Base-by-base conservation (phyloP, 2,888 invertebrate species). In the Eilema caniola region DNA sequence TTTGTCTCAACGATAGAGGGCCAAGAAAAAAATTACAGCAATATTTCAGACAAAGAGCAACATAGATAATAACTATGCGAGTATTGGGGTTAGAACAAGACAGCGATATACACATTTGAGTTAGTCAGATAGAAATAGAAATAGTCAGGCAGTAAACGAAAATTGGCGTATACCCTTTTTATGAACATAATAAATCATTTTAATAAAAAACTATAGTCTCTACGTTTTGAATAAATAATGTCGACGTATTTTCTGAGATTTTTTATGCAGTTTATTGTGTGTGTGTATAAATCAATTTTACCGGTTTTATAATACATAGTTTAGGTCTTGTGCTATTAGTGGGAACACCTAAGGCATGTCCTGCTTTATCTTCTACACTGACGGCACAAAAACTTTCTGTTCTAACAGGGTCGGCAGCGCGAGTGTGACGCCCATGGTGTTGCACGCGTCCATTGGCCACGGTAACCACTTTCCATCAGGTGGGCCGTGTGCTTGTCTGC, bases 161-260 rank as follows among this genome's bases (percentile, higher is more conserved):
- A 74, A 76, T 76, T 83, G 83, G 80, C 83, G 84, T 84, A 82
- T 83, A 70, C 77, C 73, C 78, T 79, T 83, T 87, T 86, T 84
- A 85, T 87, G 85, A 86, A 86, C 75, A 79, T 79, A 80, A 84
- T 85, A 83, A 83, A 86, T 87, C 83, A 79, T 68, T 67, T 78
- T 75, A 83, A 86, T 86, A 85, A 85, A n/a, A 37, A 83, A 86
- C 80, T 81, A 80, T 67, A 64, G 66, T 67, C 74, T 81, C 72
- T 65, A 81, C 83, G 81, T 84, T 84, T 85, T 79, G 80, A 77
- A 83, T 85, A 84, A 84, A 85, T 82, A n/a, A n/a, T 53, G 53
- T 83, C 72, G 77, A 74, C 69, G 62, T 80, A 83, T 85, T 85
- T 88, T 8, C 7, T 24, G 83, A 80, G 79, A 73, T 73, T 67